Conservation (phyloP, 2,888 invertebrate genomes). For the Hemaris fuciformis region DNA sequence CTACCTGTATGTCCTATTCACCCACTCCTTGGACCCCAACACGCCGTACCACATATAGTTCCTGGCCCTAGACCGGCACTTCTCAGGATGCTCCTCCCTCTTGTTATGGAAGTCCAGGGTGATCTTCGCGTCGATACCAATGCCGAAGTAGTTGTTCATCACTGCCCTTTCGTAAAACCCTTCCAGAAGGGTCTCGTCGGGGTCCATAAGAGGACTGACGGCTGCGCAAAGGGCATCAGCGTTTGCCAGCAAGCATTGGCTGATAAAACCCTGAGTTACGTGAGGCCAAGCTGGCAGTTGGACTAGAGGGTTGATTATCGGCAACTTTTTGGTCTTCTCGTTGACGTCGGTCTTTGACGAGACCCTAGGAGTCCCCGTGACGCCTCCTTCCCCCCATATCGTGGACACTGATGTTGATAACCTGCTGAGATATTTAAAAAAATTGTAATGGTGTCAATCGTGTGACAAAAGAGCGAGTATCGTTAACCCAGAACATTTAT, state of each 20-base stretch:
- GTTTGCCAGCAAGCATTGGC: constrained; percentile 96
- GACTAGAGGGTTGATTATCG: constrained; percentile 95
- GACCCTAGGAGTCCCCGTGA: constrained; percentile 40
- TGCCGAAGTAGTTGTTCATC: constrained; percentile 99
- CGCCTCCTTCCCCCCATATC: constrained; percentile 73
- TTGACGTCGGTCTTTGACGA: constrained; percentile 73
- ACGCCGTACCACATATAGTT: constrained; percentile 98
- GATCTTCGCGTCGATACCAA: constrained; percentile 98
- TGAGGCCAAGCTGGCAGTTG: constrained; percentile 94
- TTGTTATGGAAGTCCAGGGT: constrained; percentile 98
- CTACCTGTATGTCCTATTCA: constrained; percentile 94
- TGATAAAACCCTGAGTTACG: constrained; percentile 92
- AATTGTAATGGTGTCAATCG: not conserved
- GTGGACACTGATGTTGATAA: constrained; percentile 78
- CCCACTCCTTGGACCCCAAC: constrained; percentile 88
- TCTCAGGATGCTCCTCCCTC: constrained; percentile 97
- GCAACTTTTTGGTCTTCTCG: constrained; percentile 86
- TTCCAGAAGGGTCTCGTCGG: constrained; percentile 92
- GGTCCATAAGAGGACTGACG: constrained; percentile 97
- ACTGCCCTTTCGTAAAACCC: constrained; percentile 96
- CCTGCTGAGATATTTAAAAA: constrained; percentile 43
- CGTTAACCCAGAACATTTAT: no score
- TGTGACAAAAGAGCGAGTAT: not conserved
- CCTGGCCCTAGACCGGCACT: constrained; percentile 95
- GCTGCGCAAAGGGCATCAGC: constrained; percentile 98